Percentiles rank a stretch among this genome's conserved stretches.
These are phyloP conservation scores for Atractosteus spatula DNA, from an alignment of 2,113 vertebrate genomes.

Conservation along the genomic window DNA sequence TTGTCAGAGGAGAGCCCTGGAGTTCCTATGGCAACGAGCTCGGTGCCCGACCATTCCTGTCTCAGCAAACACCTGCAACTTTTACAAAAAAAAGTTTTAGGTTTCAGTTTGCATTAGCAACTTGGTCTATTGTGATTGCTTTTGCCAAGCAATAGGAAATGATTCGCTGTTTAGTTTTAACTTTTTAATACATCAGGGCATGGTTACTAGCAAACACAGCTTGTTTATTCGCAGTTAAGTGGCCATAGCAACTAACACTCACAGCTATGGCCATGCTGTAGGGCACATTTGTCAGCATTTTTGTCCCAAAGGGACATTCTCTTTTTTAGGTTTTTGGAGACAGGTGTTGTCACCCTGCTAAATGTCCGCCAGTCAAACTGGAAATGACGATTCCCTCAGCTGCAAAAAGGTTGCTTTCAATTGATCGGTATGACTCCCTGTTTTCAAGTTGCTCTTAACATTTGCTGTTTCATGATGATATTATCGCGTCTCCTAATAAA, in stretches of 20 bases:
- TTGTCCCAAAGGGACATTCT: too few relatives aligned
- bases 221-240: constrained; percentile 28
- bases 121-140: constrained; percentile 36
- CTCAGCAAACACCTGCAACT: constrained; percentile 18
- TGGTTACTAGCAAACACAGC: constrained; percentile 54
- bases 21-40: constrained; percentile 50
- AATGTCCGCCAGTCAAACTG: too few relatives aligned
- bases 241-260: constrained; percentile 27
- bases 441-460: too few relatives aligned
- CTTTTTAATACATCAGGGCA: constrained; percentile 33
- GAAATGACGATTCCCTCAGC: too few relatives aligned
- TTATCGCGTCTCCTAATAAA: too few relatives aligned
- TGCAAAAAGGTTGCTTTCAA: too few relatives aligned
- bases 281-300: too few relatives aligned
- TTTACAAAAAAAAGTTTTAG: constrained; percentile 19
- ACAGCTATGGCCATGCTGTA: background rate
- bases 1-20: constrained; percentile 42
- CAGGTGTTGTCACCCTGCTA: too few relatives aligned
- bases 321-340: too few relatives aligned
- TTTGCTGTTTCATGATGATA: too few relatives aligned
- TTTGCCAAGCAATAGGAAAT: constrained; percentile 44
- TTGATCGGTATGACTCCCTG: too few relatives aligned
- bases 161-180: constrained; percentile 51
- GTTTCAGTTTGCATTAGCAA: constrained; percentile 49
- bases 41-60: constrained; percentile 39